Evolutionary conservation across 2,797 vertebrate species (phyloP), one percentile per base, ranked within the genome.

Genomic region (Alectoris magna): DNA sequence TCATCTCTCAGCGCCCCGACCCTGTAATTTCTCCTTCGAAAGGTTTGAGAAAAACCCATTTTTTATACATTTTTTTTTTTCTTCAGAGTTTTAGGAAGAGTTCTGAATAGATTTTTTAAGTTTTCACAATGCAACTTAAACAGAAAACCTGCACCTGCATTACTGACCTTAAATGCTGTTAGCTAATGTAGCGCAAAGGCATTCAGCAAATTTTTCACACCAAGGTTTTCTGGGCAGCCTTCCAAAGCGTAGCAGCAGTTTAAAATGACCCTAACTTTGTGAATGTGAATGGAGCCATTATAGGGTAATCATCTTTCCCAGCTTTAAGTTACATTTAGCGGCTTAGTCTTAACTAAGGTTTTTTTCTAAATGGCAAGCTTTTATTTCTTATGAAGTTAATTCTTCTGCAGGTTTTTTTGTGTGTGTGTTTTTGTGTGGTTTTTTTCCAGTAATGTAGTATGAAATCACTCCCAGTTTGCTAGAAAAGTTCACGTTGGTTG

Each of bases 191-290:
- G 72, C 2, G 1, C 72, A 93, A 87, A 95, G 81, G 63, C 79
- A 93, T 95, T 91, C 69, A 51, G 84, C 69, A 83, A 84, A 93
- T 95, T 95, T 95, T 94, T 95, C 84, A 90, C 92, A 94, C 72
- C 46, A 80, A 77, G 91, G 67, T 94, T 94, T 94, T 94, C 94
- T 87, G 91, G 94, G 91, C 88, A 96, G n/a, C 53, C 46, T 89
- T 96, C 91, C 91, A 95, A 94, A 95, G 94, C 63, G 56, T 63
- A 87, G 73, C 79, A 93, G 84, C 74, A 91, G 53, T 87, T 90
- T 91, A 93, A 91, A 96, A 87, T 84, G 56, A 95, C 76, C 72
- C 76, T 41, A 86, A 58, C 59, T 87, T 87, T 72, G 58, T 93
- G 70, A 92, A 84, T 86, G 77, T 94, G 83, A 96, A 95, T 84